These are phyloP conservation scores for Palythoa grandis DNA, from an alignment of 92 coral and sea anemone genomes.

Conservation along the genomic window DNA sequence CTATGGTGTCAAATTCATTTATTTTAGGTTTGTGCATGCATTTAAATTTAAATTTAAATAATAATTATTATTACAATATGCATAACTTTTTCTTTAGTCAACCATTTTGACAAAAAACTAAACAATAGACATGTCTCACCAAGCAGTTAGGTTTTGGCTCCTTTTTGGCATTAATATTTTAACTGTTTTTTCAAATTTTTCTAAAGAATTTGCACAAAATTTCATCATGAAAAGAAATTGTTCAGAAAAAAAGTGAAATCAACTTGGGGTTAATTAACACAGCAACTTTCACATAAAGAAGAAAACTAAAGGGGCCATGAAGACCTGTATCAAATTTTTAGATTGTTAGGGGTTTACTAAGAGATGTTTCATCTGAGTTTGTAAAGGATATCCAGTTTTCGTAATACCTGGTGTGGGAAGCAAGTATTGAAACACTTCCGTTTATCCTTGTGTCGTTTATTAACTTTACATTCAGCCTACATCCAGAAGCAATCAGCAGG, in stretches of 20 bases:
- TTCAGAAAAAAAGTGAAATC: not conserved
- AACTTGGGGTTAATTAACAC: not conserved
- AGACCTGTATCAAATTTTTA: too few relatives aligned
- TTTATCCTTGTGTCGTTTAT: conserved; percentile 31
- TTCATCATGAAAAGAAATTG: not conserved
- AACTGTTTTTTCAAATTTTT: too few relatives aligned
- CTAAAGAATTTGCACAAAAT: too few relatives aligned
- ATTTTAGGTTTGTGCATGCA: conserved; percentile 11
- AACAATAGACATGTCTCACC: too few relatives aligned
- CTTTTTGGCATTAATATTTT: too few relatives aligned
- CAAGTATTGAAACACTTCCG: conserved; percentile 45
- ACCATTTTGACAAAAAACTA: too few relatives aligned
- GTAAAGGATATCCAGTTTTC: conserved; percentile 5
- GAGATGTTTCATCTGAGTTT: not conserved
- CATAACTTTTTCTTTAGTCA: too few relatives aligned
- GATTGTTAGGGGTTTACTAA: not conserved
- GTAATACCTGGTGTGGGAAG: conserved; percentile 39
- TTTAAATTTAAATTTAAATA: not conserved
- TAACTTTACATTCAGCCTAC: conserved; percentile 43
- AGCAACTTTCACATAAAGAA: not conserved
- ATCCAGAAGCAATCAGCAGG: conserved; percentile 31
- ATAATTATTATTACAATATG: too few relatives aligned
- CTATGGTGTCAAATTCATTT: not conserved
- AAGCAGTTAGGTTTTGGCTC: too few relatives aligned
- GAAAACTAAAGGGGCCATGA: too few relatives aligned